phyloP scores from a whole-genome alignment of 2,888 invertebrate species.

The Xiphydria camelus region DNA sequence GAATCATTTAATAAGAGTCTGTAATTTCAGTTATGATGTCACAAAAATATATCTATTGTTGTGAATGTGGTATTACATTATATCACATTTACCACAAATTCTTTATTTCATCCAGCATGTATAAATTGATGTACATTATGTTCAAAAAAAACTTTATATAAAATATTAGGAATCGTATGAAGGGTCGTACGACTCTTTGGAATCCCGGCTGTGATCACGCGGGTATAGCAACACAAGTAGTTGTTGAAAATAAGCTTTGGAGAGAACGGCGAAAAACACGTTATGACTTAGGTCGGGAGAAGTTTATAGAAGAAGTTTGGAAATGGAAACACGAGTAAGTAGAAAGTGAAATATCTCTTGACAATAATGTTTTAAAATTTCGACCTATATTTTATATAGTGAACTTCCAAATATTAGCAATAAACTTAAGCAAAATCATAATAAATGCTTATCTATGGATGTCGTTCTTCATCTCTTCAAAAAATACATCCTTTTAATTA shows the following conservation, averaged over 20 bases:
- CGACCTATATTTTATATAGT: not conserved
- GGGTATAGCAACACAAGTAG: constrained; percentile 98
- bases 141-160: constrained; percentile 12
- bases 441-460: too few relatives aligned
- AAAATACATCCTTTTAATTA: too few relatives aligned
- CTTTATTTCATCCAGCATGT: too few relatives aligned
- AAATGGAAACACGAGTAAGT: constrained; percentile 88
- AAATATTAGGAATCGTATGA: constrained; percentile 81
- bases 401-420: not conserved
- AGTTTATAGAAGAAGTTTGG: constrained; percentile 92
- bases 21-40: not conserved
- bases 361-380: constrained; percentile 2
- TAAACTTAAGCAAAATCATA: too few relatives aligned
- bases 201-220: constrained; percentile 99
- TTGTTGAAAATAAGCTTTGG: constrained; percentile 96
- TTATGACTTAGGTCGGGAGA: constrained; percentile 93
- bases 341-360: not conserved
- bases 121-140: constrained; percentile 4
- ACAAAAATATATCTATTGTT: not conserved
- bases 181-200: constrained; percentile 90
- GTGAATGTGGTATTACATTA: not conserved
- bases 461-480: too few relatives aligned
- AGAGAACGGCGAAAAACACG: constrained; percentile 82
- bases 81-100: not conserved
- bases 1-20: not conserved